Conservation (phyloP, 64 coral and sea anemone genomes). For the Porites australiensis region DNA sequence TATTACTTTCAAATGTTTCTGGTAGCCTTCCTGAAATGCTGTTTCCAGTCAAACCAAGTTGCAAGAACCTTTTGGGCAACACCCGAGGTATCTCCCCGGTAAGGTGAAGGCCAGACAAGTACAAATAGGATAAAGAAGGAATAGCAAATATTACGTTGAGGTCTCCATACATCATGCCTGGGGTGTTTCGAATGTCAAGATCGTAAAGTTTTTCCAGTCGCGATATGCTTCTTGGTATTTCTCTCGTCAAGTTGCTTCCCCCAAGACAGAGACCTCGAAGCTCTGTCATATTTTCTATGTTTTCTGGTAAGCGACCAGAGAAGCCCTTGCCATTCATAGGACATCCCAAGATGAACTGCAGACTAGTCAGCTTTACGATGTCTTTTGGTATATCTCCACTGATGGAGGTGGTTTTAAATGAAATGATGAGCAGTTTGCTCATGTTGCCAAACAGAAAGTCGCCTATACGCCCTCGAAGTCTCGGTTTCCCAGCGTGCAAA, state of each 20-base stretch:
- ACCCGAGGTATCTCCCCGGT: background rate
- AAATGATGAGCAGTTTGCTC: background rate
- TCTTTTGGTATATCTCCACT: constrained; percentile 4
- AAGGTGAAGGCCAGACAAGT: constrained; percentile 26
- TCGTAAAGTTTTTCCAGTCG: constrained; percentile 9
- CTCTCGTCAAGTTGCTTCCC: constrained; percentile 29
- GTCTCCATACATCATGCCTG: constrained; percentile 34
- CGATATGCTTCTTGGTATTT: constrained; percentile 48
- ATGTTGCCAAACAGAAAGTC: constrained; percentile 32
- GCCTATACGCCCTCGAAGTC: background rate
- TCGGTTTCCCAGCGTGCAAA: constrained; percentile 1
- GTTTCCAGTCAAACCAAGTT: constrained; percentile 5
- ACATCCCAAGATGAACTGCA: background rate
- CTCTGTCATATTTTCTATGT: constrained; percentile 40
- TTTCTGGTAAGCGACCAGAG: constrained; percentile 28
- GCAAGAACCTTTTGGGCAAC: background rate
- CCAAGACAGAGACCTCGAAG: background rate
- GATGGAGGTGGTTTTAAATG: background rate
- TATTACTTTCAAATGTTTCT: background rate
- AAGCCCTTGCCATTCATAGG: background rate
- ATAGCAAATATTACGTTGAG: constrained; percentile 5
- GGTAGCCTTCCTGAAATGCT: background rate
- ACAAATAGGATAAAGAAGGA: background rate
- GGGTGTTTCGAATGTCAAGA: constrained; percentile 23
- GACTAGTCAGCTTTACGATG: background rate